A percentile compares a stretch with the other conserved stretches of the same genome.
Evolutionary conservation across 2,797 vertebrate species (phyloP).

Genomic region (Hypotaenidia philippensis): DNA sequence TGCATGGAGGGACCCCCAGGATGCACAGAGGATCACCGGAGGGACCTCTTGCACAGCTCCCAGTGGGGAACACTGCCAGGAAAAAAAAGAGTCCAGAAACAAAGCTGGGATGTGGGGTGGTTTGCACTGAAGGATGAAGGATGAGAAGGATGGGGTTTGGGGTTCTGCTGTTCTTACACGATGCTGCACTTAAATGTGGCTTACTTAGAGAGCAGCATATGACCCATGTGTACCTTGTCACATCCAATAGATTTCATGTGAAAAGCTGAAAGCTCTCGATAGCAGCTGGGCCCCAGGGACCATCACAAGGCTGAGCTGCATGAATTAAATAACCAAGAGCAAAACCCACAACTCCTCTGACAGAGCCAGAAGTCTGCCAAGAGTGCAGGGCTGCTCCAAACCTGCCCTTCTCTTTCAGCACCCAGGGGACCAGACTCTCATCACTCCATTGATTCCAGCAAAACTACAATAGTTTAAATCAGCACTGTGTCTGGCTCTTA

Average conservation of each 20-base stretch:
- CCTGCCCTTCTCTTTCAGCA: neutral
- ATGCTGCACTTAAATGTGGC: neutral
- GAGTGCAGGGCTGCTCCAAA: neutral
- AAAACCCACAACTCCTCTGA: neutral
- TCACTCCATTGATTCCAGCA: neutral
- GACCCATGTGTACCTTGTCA: constrained; percentile 49
- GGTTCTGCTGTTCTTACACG: neutral
- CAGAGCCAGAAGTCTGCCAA: neutral
- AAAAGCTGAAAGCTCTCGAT: constrained; percentile 39
- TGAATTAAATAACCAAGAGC: constrained; percentile 29
- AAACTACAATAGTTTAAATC: constrained; percentile 41
- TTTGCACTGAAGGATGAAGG: neutral
- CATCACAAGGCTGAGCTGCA: neutral
- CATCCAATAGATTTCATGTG: neutral
- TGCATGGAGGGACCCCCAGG: neutral
- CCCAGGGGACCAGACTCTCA: neutral
- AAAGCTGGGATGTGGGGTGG: rapidly evolving
- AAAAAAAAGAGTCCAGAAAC: neutral
- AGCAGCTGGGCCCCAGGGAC: neutral
- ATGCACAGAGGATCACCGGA: rapidly evolving
- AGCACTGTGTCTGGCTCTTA: constrained; percentile 7
- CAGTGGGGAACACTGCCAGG: neutral
- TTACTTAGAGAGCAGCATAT: constrained; percentile 1
- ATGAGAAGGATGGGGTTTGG: neutral
- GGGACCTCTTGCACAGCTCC: neutral